A percentile compares a stretch with the other conserved stretches of the same genome.
Evolutionary conservation across 2,113 vertebrate genomes (phyloP).

Genomic region (Nothobranchius furzeri): DNA sequence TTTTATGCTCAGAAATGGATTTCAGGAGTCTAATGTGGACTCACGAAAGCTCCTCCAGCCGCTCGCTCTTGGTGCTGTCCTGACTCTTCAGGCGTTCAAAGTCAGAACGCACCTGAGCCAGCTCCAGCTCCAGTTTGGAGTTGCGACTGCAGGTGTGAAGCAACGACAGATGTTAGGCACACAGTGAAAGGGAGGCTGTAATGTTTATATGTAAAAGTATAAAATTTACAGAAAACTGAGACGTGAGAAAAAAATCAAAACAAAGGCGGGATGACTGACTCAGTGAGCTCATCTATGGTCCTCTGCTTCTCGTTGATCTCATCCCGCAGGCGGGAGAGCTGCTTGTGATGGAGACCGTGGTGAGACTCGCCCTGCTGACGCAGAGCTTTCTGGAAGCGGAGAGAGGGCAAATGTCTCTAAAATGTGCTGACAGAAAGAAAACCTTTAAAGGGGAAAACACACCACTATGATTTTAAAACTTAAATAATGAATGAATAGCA

Average conservation of each 20-base stretch:
- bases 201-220: background rate
- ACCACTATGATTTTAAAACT: background rate
- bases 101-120: conserved; percentile 86
- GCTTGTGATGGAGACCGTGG: conserved; percentile 86
- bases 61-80: conserved; percentile 86
- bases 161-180: background rate
- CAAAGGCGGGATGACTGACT: conserved; percentile 74
- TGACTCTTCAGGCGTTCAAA: conserved; percentile 87
- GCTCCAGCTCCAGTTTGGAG: conserved; percentile 87
- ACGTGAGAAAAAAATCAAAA: background rate
- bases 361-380: conserved; percentile 83
- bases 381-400: conserved; percentile 73
- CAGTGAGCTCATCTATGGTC: conserved; percentile 88
- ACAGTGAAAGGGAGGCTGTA: background rate
- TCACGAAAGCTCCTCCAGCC: conserved; percentile 91
- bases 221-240: background rate
- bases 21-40: conserved; percentile 34
- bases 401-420: background rate
- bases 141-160: conserved; percentile 78
- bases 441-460: background rate
- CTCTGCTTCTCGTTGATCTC: conserved; percentile 94
- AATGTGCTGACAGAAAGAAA: background rate
- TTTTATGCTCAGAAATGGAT: too few species aligned
- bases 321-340: conserved; percentile 87
- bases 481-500: background rate